Percentiles rank a stretch among this genome's conserved stretches.
phyloP scores from a whole-genome alignment of 1,140 invertebrate genomes.

The Phenacoccus solenopsis region DNA sequence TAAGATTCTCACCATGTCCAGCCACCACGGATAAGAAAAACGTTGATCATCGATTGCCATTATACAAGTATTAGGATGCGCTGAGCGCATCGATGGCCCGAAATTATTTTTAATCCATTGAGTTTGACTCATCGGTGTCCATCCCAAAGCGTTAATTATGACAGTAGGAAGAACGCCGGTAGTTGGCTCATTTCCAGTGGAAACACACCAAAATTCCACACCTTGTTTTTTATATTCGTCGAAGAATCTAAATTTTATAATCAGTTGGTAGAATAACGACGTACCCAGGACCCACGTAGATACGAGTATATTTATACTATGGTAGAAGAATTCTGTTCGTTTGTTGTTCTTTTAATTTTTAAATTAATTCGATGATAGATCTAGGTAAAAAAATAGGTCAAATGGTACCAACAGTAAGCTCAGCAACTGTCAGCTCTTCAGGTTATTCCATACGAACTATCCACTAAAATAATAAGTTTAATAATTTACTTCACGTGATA shows the following conservation, averaged over 20 bases:
- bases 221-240: conserved; percentile 38
- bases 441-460: no score
- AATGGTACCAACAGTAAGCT: no score
- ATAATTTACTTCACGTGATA: conserved; percentile 49
- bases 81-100: conserved; percentile 49
- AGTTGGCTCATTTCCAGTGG: conserved; percentile 51
- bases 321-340: no score
- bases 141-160: conserved; percentile 58
- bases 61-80: conserved; percentile 44
- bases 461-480: no score
- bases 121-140: conserved; percentile 45
- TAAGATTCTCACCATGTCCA: conserved; percentile 46
- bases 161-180: conserved; percentile 40
- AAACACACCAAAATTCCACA: conserved; percentile 46
- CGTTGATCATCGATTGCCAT: conserved; percentile 62
- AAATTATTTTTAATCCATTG: conserved; percentile 52
- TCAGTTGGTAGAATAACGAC: no score
- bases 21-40: conserved; percentile 45
- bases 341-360: no score
- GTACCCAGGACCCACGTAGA: no score
- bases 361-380: no score
- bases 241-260: conserved; percentile 44
- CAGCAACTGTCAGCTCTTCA: no score
- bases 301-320: no score
- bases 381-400: no score